phyloP scores from a whole-genome alignment of 1,140 invertebrate genomes.

The Diachasmimorpha longicaudata region DNA sequence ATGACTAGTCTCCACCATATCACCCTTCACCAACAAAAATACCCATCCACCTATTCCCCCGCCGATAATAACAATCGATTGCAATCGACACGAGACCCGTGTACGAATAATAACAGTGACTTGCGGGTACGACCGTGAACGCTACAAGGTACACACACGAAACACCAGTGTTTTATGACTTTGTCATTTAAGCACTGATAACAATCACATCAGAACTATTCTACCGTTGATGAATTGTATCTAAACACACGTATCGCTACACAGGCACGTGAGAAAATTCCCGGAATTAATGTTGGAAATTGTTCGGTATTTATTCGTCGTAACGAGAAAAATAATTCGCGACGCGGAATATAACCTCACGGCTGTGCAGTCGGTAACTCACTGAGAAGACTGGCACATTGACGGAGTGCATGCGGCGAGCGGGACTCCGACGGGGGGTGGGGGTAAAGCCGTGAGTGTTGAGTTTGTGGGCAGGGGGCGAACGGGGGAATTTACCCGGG shows the following conservation, averaged over 20 bases:
- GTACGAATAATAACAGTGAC: not conserved
- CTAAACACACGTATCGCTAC: no score
- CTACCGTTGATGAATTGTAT: no score
- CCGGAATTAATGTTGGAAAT: no score
- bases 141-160: not conserved
- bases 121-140: not conserved
- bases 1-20: not conserved
- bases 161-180: no score
- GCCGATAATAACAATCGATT: not conserved
- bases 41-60: not conserved
- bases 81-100: not conserved
- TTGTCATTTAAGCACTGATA: no score
- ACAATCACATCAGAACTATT: no score
- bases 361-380: slow-evolving; percentile 51
- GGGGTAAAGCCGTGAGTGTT: not conserved
- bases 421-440: slow-evolving; percentile 20
- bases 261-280: no score
- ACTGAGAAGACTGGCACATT: slow-evolving; percentile 46
- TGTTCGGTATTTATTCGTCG: no score
- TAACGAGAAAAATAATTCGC: no score
- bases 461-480: not conserved
- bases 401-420: slow-evolving; percentile 41
- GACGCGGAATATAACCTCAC: slow-evolving; percentile 30
- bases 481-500: not conserved
- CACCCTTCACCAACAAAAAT: not conserved